phyloP scores from a whole-genome alignment of 2,888 invertebrate genomes.

The Ennomos erosarius region DNA sequence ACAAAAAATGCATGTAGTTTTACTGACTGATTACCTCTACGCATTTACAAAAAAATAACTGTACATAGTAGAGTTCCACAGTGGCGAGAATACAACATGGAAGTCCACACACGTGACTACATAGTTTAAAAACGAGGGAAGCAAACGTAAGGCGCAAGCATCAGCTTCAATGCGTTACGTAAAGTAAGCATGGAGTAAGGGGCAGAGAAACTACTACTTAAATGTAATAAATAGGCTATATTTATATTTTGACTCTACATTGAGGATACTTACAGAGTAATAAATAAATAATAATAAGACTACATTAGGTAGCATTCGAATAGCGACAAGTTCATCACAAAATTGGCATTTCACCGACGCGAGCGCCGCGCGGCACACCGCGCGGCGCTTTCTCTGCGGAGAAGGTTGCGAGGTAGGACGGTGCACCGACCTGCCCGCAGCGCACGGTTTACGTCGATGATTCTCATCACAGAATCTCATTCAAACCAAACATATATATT shows the following conservation, averaged over 20 bases:
- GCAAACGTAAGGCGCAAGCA: too few relatives aligned
- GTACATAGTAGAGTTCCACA: too few relatives aligned
- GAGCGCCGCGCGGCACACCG: background rate
- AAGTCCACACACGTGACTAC: too few relatives aligned
- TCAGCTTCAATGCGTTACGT: background rate
- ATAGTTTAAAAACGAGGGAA: too few relatives aligned
- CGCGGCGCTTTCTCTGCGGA: constrained; percentile 25
- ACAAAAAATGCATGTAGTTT: too few relatives aligned
- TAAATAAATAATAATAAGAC: constrained; percentile 2
- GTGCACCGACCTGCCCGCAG: constrained; percentile 27
- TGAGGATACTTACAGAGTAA: background rate
- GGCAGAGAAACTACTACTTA: constrained; percentile 1
- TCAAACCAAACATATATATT: constrained; percentile 9
- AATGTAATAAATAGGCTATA: background rate
- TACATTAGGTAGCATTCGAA: constrained; percentile 6
- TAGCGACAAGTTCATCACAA: constrained; percentile 11
- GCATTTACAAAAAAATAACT: too few relatives aligned
- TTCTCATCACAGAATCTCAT: constrained; percentile 19
- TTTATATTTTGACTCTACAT: background rate
- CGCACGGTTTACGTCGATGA: constrained; percentile 4
- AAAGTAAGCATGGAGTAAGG: background rate
- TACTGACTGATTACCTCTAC: too few relatives aligned
- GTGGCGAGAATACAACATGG: too few relatives aligned
- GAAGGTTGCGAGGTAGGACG: constrained; percentile 2
- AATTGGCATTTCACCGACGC: constrained; percentile 8